Evolutionary conservation across 2,797 vertebrate genomes (phyloP), one percentile per base, ranked within the genome.

Genomic region (Enteromius anoplus): DNA sequence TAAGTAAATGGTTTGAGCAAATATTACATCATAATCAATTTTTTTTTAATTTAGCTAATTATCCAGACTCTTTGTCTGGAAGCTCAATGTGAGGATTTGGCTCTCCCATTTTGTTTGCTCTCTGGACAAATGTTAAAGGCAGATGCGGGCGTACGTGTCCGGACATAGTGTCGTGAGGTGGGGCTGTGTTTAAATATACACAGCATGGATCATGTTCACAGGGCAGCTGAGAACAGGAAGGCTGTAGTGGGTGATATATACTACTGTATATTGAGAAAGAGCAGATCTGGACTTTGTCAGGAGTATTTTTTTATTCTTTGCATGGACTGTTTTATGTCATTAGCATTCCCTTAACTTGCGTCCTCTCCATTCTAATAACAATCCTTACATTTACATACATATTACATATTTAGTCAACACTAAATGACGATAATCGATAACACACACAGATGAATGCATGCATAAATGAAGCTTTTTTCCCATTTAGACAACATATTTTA

Each of bases 181-280:
- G 49, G 73, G 81, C 53, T 29, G 73, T 83, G 81, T 83, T 77
- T 83, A 77, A 83, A 62, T 77, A 55, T 68, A 83, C 64, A 53
- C 60, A 75, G 29, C 0, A 0, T 17, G 69, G 26, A 21, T 75
- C 45, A 75, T 65, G 70, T 82, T 75, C 69, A 49, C 42, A 19
- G 70, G 19, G 55, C 40, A 49, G 40, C 7, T 19, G 3, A 77
- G 58, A 23, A 32, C 15, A 70, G 23, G 11, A 15, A 21, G 12
- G 1, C 32, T 37, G 19, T 64, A 65, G 7, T 1, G 2, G 8
- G 40, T 75, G 21, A 66, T 29, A 23, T 26, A 40, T n/a, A 4
- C 5, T 34, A 26, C 26, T 26, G 26, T 26, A 7, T 34, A 34
- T 9, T 53, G 32, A 34, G 26, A 65, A 58, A 53, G 4, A 53